These are phyloP conservation scores for Bovichtus variegatus DNA, from an alignment of 2,797 vertebrate genomes.

Conservation along the genomic window DNA sequence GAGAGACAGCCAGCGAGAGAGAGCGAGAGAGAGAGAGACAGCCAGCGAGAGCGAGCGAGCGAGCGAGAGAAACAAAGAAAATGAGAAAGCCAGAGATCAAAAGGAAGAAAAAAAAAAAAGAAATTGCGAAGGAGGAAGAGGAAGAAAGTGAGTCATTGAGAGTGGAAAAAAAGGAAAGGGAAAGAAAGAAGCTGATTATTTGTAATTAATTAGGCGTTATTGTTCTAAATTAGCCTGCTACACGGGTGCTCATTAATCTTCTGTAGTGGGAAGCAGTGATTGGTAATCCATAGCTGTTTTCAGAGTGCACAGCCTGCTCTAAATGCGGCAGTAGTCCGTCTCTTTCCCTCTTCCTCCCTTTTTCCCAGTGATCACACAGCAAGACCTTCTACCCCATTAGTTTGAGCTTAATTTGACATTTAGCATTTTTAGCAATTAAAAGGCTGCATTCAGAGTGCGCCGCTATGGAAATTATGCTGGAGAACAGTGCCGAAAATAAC, in stretches of 20 bases:
- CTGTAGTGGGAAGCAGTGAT: constrained; percentile 87
- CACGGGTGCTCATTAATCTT: constrained; percentile 96
- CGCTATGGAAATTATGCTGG: constrained; percentile 65
- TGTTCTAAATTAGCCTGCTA: constrained; percentile 98
- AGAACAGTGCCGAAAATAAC: constrained; percentile 64
- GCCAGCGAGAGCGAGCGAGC: constrained; percentile 26
- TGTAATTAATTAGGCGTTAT: constrained; percentile 98
- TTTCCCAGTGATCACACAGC: constrained; percentile 82
- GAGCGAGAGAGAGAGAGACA: constrained; percentile 33
- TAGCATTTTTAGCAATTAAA: constrained; percentile 88
- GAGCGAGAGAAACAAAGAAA: constrained; percentile 51
- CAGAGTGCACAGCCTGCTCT: constrained; percentile 85
- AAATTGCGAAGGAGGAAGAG: constrained; percentile 43
- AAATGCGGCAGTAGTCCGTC: constrained; percentile 83
- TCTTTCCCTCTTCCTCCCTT: constrained; percentile 61
- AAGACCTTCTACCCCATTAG: constrained; percentile 85
- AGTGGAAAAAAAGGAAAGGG: constrained; percentile 68
- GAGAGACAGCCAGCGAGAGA: constrained; percentile 29
- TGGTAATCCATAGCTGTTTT: constrained; percentile 95
- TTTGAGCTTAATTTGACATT: constrained; percentile 89
- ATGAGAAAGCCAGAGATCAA: constrained; percentile 55
- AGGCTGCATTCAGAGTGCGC: constrained; percentile 76
- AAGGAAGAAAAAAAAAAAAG: constrained; percentile 37
- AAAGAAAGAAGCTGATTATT: constrained; percentile 92
- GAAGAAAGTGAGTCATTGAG: constrained; percentile 61